These are phyloP conservation scores for Schlechtendalia chinensis DNA, from an alignment of 1,140 invertebrate genomes.

Conservation along the genomic window DNA sequence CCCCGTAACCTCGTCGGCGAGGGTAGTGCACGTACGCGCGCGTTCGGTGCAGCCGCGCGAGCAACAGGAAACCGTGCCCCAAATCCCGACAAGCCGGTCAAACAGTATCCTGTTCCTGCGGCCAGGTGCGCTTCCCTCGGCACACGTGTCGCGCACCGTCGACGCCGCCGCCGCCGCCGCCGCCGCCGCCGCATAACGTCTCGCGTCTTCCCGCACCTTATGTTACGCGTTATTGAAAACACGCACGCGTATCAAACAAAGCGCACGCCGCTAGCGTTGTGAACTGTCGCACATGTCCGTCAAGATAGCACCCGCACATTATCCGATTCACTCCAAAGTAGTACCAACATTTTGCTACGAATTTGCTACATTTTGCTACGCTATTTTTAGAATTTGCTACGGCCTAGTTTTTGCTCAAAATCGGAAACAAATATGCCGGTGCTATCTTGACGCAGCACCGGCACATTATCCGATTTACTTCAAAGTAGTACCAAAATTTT, in stretches of 20 bases:
- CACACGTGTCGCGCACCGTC: slow-evolving; percentile 8
- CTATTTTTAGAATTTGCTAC: too few relatives aligned
- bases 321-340: too few relatives aligned
- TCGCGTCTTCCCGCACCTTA: slow-evolving; percentile 28
- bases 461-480: too few relatives aligned
- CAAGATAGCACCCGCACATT: too few relatives aligned
- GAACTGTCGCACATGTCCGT: neutral
- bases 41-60: neutral
- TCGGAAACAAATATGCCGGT: too few relatives aligned
- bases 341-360: too few relatives aligned
- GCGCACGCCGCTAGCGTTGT: neutral
- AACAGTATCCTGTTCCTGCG: slow-evolving; percentile 49
- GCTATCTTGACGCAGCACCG: too few relatives aligned
- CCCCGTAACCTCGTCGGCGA: slow-evolving; percentile 27
- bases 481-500: too few relatives aligned
- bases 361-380: too few relatives aligned
- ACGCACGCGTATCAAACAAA: neutral
- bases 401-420: too few relatives aligned
- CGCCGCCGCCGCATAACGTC: too few relatives aligned
- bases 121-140: slow-evolving; percentile 41
- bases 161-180: neutral
- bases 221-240: slow-evolving; percentile 39
- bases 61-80: slow-evolving; percentile 49
- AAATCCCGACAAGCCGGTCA: slow-evolving; percentile 48
- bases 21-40: neutral